These are phyloP conservation scores for Micoletzkya japonica DNA, from an alignment of 2,888 invertebrate genomes.

Conservation along the genomic window DNA sequence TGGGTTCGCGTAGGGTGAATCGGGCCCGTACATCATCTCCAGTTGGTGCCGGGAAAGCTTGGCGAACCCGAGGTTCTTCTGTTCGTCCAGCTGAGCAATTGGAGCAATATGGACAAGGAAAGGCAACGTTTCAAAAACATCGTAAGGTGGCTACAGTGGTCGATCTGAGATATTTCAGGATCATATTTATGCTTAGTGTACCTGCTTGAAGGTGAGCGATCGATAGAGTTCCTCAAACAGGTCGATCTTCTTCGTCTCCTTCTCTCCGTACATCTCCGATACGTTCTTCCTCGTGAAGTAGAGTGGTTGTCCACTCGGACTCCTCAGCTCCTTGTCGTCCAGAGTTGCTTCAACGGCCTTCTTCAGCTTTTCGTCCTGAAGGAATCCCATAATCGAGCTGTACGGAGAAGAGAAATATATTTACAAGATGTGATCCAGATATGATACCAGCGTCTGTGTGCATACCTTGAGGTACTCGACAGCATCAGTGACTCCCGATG, in stretches of 20 bases:
- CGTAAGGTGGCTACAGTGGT: not conserved
- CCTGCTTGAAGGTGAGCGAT: conserved; percentile 44
- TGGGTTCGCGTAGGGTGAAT: conserved; percentile 49
- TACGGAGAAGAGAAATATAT: not conserved
- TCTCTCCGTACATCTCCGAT: conserved; percentile 31
- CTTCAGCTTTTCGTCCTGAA: conserved; percentile 25
- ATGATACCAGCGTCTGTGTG: not conserved
- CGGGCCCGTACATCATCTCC: conserved; percentile 53
- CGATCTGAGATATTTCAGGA: too few relatives aligned
- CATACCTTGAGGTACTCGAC: conserved; percentile 36
- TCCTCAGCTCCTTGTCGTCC: conserved; percentile 16
- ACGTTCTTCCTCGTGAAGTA: conserved; percentile 56
- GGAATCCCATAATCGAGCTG: not conserved
- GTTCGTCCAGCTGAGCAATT: conserved; percentile 35
- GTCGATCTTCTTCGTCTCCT: conserved; percentile 47
- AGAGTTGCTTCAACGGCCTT: not conserved
- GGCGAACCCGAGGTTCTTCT: conserved; percentile 50
- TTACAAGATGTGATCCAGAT: not conserved
- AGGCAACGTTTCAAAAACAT: not conserved
- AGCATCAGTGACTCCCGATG: conserved; percentile 52
- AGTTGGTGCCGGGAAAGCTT: conserved; percentile 48
- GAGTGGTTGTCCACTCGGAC: conserved; percentile 37
- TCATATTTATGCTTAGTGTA: not conserved
- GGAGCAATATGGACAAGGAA: not conserved
- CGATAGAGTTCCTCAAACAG: conserved; percentile 43